Percentiles rank a stretch among this genome's conserved stretches.
Evolutionary conservation across 2,113 vertebrate genomes (phyloP).

Genomic region (Ondatra zibethicus): DNA sequence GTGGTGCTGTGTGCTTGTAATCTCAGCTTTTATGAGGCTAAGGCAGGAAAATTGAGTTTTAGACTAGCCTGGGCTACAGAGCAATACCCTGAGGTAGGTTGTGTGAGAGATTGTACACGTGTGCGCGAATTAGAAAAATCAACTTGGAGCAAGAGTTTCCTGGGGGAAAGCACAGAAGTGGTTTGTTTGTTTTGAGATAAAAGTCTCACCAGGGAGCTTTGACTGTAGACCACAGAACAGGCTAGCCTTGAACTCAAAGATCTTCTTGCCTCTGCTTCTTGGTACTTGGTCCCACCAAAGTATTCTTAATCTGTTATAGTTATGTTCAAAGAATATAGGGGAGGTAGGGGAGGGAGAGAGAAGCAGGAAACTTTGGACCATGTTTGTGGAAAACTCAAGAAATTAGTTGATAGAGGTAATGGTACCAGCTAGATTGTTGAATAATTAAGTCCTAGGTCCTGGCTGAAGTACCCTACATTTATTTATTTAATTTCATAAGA

Average conservation of each 20-base stretch:
- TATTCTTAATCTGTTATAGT: conserved; percentile 21
- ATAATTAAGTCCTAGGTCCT: not conserved
- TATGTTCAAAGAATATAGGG: not conserved
- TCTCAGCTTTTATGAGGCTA: not conserved
- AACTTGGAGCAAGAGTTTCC: not conserved
- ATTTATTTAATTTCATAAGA: conserved; percentile 4
- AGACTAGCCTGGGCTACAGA: not conserved
- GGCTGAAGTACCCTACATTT: not conserved
- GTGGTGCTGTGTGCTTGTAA: not conserved
- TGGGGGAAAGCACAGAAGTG: not conserved
- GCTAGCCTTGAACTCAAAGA: not conserved
- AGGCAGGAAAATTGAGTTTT: not conserved
- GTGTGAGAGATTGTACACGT: not conserved
- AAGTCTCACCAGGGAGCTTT: not conserved
- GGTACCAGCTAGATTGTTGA: not conserved
- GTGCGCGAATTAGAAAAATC: not conserved
- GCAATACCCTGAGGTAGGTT: not conserved
- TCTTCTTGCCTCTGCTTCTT: not conserved
- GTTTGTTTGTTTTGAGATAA: not conserved
- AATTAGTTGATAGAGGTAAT: conserved; percentile 6
- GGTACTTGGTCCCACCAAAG: not conserved
- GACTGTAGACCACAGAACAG: not conserved
- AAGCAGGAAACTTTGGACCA: not conserved
- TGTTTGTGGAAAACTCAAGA: conserved; percentile 34
- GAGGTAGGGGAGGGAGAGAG: not conserved